These are phyloP conservation scores for Aleadryas rufinucha DNA, from an alignment of 2,113 vertebrate species.

Conservation along the genomic window DNA sequence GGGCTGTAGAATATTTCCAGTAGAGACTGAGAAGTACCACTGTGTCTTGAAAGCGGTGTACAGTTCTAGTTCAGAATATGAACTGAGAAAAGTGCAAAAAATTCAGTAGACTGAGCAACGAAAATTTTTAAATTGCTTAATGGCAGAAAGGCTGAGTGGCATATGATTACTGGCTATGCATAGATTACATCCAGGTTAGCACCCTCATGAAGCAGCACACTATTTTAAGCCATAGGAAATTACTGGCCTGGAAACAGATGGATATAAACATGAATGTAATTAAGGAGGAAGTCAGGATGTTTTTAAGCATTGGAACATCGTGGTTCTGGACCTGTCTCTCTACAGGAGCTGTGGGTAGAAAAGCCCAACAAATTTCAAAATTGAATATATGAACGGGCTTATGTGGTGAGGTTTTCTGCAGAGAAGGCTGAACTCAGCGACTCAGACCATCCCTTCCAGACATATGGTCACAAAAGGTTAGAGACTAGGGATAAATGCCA, in stretches of 20 bases:
- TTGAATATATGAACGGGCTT: not conserved
- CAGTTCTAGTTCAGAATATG: not conserved
- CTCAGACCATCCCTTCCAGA: not conserved
- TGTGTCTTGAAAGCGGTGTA: not conserved
- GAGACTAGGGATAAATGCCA: not conserved
- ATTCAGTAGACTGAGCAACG: not conserved
- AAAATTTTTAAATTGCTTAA: not conserved
- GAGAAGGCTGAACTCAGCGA: not conserved
- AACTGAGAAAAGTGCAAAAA: not conserved
- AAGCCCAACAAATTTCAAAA: not conserved
- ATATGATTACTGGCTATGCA: not conserved
- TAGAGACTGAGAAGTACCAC: not conserved
- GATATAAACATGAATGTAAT: slow-evolving; percentile 3
- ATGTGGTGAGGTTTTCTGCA: not conserved
- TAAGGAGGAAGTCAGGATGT: not conserved
- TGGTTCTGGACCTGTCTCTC: not conserved
- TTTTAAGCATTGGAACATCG: not conserved
- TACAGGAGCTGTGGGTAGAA: not conserved
- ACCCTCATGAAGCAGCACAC: not conserved
- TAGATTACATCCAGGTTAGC: not conserved
- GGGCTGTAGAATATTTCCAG: not conserved
- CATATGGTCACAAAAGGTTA: not conserved
- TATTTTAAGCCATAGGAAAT: slow-evolving; percentile 6
- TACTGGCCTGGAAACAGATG: not conserved
- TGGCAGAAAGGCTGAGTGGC: not conserved